Evolutionary conservation across 2,797 vertebrate genomes (phyloP).

Genomic region (Anolis apletophallus): DNA sequence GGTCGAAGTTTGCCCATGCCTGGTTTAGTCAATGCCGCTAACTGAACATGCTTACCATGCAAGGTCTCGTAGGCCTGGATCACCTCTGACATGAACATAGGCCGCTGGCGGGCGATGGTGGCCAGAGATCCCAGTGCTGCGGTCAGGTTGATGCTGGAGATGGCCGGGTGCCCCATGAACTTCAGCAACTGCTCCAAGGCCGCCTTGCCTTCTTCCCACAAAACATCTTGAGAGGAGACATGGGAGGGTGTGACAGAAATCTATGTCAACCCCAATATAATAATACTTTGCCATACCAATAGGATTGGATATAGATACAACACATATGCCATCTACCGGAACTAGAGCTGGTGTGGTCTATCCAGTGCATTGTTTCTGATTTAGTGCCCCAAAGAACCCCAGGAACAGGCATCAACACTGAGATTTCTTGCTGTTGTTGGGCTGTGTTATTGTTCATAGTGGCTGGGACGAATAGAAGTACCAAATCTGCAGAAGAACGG

Average conservation of each 20-base stretch:
- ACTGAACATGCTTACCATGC: conserved; percentile 82
- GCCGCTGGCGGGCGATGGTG: conserved; percentile 91
- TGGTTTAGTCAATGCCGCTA: background rate
- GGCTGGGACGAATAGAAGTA: background rate
- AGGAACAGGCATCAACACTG: too few relatives aligned
- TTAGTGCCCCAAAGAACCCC: too few relatives aligned
- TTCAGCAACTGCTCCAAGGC: conserved; percentile 92
- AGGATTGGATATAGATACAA: too few relatives aligned
- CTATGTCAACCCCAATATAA: too few relatives aligned
- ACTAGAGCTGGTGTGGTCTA: too few relatives aligned
- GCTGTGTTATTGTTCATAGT: too few relatives aligned
- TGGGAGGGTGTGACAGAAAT: background rate
- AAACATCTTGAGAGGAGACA: conserved; percentile 72
- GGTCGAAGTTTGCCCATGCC: too few relatives aligned
- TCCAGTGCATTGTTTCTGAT: too few relatives aligned
- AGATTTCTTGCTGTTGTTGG: too few relatives aligned
- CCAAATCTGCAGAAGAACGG: background rate
- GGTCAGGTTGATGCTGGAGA: conserved; percentile 96
- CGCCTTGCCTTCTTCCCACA: conserved; percentile 89
- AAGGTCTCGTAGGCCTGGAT: conserved; percentile 94
- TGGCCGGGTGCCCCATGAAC: conserved; percentile 97
- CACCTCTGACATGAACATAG: conserved; percentile 97
- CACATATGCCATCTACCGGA: too few relatives aligned
- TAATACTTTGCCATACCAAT: too few relatives aligned
- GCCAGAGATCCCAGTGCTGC: conserved; percentile 92